Percentiles rank a stretch among this genome's conserved stretches.
Evolutionary conservation across 2,888 invertebrate genomes (phyloP).

Genomic region (Neuroscelio doddi): DNA sequence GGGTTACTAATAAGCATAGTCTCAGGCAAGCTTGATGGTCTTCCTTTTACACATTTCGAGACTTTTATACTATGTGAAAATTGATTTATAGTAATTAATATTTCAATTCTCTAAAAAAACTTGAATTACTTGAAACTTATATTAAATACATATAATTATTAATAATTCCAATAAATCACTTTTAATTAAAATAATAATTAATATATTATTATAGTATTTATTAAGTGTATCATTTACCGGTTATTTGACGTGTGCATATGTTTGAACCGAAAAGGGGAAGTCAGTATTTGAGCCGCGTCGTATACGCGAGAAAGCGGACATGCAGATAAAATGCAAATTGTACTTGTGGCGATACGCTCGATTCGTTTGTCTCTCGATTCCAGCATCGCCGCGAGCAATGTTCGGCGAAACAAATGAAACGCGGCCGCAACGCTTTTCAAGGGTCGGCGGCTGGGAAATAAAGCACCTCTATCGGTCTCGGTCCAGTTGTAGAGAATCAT

Average conservation of each 20-base stretch:
- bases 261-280: not conserved
- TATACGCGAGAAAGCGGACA: slow-evolving; percentile 30
- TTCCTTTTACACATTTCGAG: too few species aligned
- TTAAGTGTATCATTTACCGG: not conserved
- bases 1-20: slow-evolving; percentile 67
- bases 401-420: slow-evolving; percentile 62
- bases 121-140: too few species aligned
- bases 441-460: slow-evolving; percentile 44
- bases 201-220: too few species aligned
- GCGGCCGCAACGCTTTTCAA: slow-evolving; percentile 47
- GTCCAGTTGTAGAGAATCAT: slow-evolving; percentile 40
- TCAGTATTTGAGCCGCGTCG: not conserved
- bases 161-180: too few species aligned
- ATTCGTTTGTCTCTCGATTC: slow-evolving; percentile 25
- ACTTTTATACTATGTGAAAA: too few species aligned
- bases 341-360: slow-evolving; percentile 38
- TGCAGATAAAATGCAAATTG: slow-evolving; percentile 46
- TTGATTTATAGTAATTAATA: too few species aligned
- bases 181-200: too few species aligned
- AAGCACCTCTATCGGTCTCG: slow-evolving; percentile 46
- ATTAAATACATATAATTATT: too few species aligned
- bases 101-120: too few species aligned
- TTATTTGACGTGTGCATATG: not conserved
- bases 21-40: slow-evolving; percentile 30
- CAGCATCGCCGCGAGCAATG: slow-evolving; percentile 55